phyloP scores from a whole-genome alignment of 2,888 invertebrate genomes.

The Arrhopalites spinosus region DNA sequence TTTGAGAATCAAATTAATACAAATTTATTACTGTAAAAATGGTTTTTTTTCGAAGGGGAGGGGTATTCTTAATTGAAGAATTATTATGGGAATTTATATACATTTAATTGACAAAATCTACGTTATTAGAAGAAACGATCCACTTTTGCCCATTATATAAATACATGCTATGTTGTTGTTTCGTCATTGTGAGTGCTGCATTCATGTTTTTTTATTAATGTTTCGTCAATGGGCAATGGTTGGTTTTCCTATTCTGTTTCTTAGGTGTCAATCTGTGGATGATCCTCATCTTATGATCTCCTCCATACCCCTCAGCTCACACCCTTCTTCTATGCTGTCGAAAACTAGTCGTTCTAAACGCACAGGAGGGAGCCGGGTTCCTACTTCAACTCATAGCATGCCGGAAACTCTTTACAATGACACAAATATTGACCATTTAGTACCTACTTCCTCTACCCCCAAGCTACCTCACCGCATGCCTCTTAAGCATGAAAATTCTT shows the following conservation, averaged over 20 bases:
- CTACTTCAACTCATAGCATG: constrained; percentile 38
- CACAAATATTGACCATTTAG: neutral
- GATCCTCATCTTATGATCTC: constrained; percentile 37
- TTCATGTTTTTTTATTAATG: neutral
- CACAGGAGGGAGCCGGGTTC: constrained; percentile 32
- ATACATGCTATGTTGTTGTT: neutral
- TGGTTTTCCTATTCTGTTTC: constrained; percentile 39
- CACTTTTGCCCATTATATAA: too few relatives aligned
- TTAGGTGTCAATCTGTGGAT: constrained; percentile 44
- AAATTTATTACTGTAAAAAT: too few relatives aligned
- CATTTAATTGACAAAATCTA: too few relatives aligned
- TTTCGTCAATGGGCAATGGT: constrained; percentile 34
- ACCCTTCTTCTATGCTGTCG: constrained; percentile 34
- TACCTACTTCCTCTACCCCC: constrained; percentile 8
- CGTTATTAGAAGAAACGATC: too few relatives aligned
- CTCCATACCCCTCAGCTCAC: constrained; percentile 21
- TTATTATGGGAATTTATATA: too few relatives aligned
- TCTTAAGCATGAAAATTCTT: constrained; percentile 17
- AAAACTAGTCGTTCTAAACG: constrained; percentile 33
- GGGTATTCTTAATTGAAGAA: too few relatives aligned
- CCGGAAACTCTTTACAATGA: constrained; percentile 29
- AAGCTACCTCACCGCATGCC: constrained; percentile 22
- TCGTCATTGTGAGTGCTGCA: neutral
- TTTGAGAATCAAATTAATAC: too few relatives aligned
- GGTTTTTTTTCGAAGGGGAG: too few relatives aligned